These are phyloP conservation scores for Takifugu rubripes DNA, from an alignment of 2,797 vertebrate genomes.

Conservation along the genomic window DNA sequence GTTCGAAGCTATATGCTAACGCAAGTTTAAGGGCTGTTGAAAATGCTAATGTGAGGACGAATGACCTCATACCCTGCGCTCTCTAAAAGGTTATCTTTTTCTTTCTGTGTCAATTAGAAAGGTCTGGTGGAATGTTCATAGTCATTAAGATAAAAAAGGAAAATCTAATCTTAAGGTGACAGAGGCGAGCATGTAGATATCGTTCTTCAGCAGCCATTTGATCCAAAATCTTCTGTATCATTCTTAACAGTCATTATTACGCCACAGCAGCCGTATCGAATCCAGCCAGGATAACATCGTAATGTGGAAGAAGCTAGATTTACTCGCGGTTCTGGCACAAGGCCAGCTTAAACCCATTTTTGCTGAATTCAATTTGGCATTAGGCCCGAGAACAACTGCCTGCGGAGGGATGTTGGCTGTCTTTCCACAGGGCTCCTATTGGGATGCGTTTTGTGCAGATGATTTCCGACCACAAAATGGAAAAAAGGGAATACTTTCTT, in stretches of 20 bases:
- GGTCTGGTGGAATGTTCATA: conserved; percentile 65
- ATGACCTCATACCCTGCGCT: conserved; percentile 56
- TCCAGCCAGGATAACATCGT: conserved; percentile 35
- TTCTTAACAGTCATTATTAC: conserved; percentile 36
- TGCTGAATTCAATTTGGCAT: conserved; percentile 55
- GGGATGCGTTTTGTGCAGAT: conserved; percentile 33
- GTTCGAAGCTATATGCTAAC: too few species aligned
- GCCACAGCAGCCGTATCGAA: conserved; percentile 34
- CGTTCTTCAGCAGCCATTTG: conserved; percentile 21
- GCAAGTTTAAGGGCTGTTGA: background rate
- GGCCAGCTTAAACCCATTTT: conserved; percentile 35
- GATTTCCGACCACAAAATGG: conserved; percentile 16
- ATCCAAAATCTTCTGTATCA: conserved; percentile 35
- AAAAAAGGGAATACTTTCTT: too few species aligned
- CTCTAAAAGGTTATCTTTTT: conserved; percentile 62
- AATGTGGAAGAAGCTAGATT: conserved; percentile 44
- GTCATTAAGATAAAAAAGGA: conserved; percentile 46
- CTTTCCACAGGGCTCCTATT: conserved; percentile 29
- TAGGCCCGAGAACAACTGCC: conserved; percentile 33
- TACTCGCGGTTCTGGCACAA: conserved; percentile 44
- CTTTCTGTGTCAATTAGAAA: conserved; percentile 36
- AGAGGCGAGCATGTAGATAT: background rate
- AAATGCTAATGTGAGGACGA: conserved; percentile 61
- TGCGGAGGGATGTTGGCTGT: conserved; percentile 29
- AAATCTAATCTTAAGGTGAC: conserved; percentile 8